Conservation (phyloP, 2,797 vertebrate species). For the Pogoniulus pusillus region DNA sequence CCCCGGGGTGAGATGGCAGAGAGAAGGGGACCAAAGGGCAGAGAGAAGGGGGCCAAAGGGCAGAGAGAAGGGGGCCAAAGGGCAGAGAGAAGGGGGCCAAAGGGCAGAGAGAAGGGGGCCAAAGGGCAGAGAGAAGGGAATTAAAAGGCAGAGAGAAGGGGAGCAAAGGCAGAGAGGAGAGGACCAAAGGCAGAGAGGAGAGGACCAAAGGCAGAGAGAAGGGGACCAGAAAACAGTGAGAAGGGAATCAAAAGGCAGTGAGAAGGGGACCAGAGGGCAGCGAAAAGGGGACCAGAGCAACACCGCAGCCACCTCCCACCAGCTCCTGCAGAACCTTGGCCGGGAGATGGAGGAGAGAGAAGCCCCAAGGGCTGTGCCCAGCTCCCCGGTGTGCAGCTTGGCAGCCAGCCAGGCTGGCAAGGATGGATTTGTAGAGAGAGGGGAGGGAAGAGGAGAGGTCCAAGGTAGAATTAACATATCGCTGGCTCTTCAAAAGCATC, state of each 20-base stretch:
- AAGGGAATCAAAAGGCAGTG: too few relatives aligned
- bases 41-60: too few relatives aligned
- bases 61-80: too few relatives aligned
- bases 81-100: too few relatives aligned
- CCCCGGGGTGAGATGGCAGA: too few relatives aligned
- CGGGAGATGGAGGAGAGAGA: neutral
- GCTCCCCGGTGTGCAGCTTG: neutral
- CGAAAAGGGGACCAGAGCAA: too few relatives aligned
- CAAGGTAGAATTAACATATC: conserved; percentile 58
- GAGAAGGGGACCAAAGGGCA: too few relatives aligned
- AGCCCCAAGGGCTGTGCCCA: neutral
- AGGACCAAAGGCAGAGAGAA: neutral
- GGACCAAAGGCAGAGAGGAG: too few relatives aligned
- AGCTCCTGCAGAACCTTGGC: neutral
- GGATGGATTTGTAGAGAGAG: neutral
- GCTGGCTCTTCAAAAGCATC: conserved; percentile 65
- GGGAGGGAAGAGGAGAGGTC: neutral
- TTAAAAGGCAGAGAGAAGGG: too few relatives aligned
- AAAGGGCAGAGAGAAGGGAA: too few relatives aligned
- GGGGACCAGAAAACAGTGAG: neutral
- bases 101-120: too few relatives aligned
- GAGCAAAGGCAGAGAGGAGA: neutral
- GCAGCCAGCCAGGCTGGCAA: neutral
- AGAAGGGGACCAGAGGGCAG: neutral
- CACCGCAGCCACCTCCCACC: neutral